Evolutionary conservation across 2,888 invertebrate species (phyloP).

Genomic region (Leptogaster cylindrica): DNA sequence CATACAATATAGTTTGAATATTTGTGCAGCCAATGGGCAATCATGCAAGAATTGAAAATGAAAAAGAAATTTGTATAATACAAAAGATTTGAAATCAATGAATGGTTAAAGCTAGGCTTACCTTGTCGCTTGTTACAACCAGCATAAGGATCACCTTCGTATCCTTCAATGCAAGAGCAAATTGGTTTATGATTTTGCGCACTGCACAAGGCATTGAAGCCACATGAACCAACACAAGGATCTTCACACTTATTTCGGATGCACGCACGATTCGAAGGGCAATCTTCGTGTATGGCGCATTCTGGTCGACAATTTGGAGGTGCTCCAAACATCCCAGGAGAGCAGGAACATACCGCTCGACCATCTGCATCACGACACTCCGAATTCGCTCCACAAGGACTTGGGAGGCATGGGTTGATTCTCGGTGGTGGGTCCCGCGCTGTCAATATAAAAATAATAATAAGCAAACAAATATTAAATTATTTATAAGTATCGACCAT

Average conservation of each 20-base stretch:
- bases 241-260: conserved; percentile 75
- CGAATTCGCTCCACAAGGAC: conserved; percentile 80
- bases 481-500: not conserved
- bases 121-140: conserved; percentile 71
- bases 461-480: conserved; percentile 25
- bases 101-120: conserved; percentile 60
- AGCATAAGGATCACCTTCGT: conserved; percentile 80
- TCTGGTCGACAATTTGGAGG: conserved; percentile 81
- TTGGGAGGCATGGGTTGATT: conserved; percentile 71
- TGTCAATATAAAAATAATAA: too few relatives aligned
- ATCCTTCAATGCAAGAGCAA: conserved; percentile 73
- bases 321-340: conserved; percentile 75
- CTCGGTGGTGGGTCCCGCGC: conserved; percentile 62
- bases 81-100: conserved; percentile 2
- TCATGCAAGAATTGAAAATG: conserved; percentile 32
- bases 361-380: conserved; percentile 72
- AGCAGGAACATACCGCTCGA: conserved; percentile 77
- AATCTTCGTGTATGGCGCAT: conserved; percentile 76
- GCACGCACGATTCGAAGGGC: conserved; percentile 74
- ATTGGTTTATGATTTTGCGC: conserved; percentile 76
- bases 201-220: conserved; percentile 72
- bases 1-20: conserved; percentile 31
- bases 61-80: conserved; percentile 54
- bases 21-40: not conserved
- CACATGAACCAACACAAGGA: conserved; percentile 79